Percentiles rank a stretch among this genome's conserved stretches.
These are phyloP conservation scores for Coptotermes formosanus DNA, from an alignment of 1,140 invertebrate species.

Conservation along the genomic window DNA sequence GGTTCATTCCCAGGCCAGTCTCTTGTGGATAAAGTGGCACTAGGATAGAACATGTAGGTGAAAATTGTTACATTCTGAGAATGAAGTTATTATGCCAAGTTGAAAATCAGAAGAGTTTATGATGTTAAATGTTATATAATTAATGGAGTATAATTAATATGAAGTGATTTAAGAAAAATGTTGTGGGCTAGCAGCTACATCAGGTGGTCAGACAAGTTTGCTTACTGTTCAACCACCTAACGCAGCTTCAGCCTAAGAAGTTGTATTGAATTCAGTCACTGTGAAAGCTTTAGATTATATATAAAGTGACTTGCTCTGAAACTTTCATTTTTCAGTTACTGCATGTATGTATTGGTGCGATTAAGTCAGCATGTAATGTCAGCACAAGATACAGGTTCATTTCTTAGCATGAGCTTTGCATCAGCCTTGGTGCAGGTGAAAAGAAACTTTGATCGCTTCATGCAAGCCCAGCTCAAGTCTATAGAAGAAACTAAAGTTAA, in stretches of 20 bases:
- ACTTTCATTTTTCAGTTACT: slow-evolving; percentile 66
- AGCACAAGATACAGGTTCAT: slow-evolving; percentile 88
- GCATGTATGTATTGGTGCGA: slow-evolving; percentile 87
- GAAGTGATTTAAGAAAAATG: neutral
- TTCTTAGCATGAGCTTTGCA: slow-evolving; percentile 85
- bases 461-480: slow-evolving; percentile 80
- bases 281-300: too few species aligned
- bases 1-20: too few species aligned
- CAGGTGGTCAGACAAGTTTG: too few species aligned
- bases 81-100: too few species aligned
- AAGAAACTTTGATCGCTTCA: slow-evolving; percentile 89
- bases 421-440: slow-evolving; percentile 90
- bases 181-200: too few species aligned
- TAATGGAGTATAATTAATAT: neutral
- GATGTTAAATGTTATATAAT: neutral
- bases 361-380: slow-evolving; percentile 88
- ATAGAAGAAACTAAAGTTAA: slow-evolving; percentile 76
- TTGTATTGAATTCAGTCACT: too few species aligned
- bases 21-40: too few species aligned
- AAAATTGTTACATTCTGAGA: too few species aligned
- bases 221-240: too few species aligned
- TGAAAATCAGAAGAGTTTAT: too few species aligned
- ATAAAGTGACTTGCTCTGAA: neutral
- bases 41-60: too few species aligned
- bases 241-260: too few species aligned